These are phyloP conservation scores for Athene cunicularia DNA, from an alignment of 2,113 vertebrate genomes.

Conservation along the genomic window DNA sequence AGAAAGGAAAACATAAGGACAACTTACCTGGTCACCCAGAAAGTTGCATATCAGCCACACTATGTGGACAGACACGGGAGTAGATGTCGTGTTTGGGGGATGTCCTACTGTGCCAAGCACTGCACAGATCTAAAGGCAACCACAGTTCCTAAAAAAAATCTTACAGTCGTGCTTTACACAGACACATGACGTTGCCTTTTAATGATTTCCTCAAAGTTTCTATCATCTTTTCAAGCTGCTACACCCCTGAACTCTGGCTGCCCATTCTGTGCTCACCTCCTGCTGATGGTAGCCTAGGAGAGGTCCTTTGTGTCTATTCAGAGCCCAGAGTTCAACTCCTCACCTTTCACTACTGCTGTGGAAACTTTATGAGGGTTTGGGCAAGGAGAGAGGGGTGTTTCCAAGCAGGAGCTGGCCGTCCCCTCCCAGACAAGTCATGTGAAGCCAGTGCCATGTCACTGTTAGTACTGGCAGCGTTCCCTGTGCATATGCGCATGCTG, in stretches of 20 bases:
- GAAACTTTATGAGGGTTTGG: not conserved
- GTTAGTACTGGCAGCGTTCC: not conserved
- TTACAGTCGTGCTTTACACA: not conserved
- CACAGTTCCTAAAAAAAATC: not conserved
- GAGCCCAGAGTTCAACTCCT: not conserved
- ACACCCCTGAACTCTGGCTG: not conserved
- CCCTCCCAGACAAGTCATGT: conserved; percentile 60
- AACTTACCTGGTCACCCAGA: not conserved
- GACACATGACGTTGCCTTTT: not conserved
- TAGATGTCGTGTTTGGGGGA: not conserved
- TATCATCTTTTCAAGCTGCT: not conserved
- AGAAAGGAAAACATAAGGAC: not conserved
- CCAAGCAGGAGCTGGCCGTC: conserved; percentile 44
- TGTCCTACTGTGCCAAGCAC: not conserved
- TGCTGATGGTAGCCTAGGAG: conserved; percentile 9
- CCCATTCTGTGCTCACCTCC: conserved; percentile 11
- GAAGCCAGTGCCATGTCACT: conserved; percentile 35
- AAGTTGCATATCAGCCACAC: not conserved
- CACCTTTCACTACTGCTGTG: not conserved
- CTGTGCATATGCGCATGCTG: not conserved
- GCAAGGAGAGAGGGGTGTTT: not conserved
- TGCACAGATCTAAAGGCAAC: not conserved
- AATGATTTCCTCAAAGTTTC: not conserved
- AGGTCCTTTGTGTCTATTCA: not conserved
- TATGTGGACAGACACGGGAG: not conserved